A percentile compares a stretch with the other conserved stretches of the same genome.
These are phyloP conservation scores for Caenorhabditis briggsae DNA, from an alignment of 1,140 invertebrate genomes.

Conservation along the genomic window DNA sequence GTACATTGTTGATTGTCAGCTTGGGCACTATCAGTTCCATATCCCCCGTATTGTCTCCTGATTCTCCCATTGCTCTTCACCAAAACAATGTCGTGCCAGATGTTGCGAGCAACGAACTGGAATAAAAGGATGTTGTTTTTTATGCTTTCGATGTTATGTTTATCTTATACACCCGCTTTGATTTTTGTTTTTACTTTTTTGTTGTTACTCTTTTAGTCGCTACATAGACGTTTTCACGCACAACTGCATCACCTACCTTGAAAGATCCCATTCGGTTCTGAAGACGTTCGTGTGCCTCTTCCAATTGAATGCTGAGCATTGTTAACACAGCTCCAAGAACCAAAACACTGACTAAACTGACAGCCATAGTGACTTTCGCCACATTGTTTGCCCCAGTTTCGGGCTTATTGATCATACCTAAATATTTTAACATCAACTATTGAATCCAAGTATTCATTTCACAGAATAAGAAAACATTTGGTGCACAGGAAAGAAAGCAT, in stretches of 20 bases:
- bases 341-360: conserved; percentile 11
- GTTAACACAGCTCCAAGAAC: conserved; percentile 43
- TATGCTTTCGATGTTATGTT: neutral
- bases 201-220: neutral
- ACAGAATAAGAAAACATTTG: conserved; percentile 26
- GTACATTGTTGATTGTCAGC: conserved; percentile 73
- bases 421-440: neutral
- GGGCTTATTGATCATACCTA: conserved; percentile 2
- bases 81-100: conserved; percentile 74
- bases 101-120: conserved; percentile 70
- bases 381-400: conserved; percentile 23
- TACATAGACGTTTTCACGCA: conserved; percentile 7
- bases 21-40: conserved; percentile 53
- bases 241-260: conserved; percentile 64
- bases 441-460: conserved; percentile 2
- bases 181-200: neutral
- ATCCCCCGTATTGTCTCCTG: conserved; percentile 72
- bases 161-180: neutral
- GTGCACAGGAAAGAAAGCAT: neutral
- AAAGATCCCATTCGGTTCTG: conserved; percentile 74
- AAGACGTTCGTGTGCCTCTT: conserved; percentile 71
- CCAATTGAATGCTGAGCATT: conserved; percentile 57
- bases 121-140: conserved; percentile 20
- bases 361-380: conserved; percentile 10
- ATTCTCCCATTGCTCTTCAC: conserved; percentile 71